Conservation (phyloP, 2,888 invertebrate species). For the Philopedon plagiatum region DNA sequence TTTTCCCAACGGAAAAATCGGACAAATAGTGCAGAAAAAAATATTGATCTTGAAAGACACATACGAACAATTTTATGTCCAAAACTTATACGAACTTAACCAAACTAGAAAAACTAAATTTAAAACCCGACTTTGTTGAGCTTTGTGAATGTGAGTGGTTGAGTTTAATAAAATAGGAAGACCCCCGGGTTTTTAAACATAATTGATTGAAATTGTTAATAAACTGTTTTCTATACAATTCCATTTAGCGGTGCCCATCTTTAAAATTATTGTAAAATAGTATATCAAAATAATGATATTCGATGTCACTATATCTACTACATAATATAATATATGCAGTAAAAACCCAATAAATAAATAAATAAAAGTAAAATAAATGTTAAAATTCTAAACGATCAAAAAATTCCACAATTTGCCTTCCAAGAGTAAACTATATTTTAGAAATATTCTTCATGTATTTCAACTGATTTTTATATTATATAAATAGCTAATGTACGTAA, state of each 20-base stretch:
- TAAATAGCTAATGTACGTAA: conserved; percentile 50
- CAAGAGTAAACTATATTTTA: conserved; percentile 52
- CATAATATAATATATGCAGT: not conserved
- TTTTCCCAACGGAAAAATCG: too few species aligned
- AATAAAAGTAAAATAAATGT: conserved; percentile 6
- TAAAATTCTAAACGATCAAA: conserved; percentile 37
- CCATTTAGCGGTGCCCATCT: not conserved
- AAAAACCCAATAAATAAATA: not conserved
- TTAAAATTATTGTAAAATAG: not conserved
- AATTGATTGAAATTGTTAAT: too few species aligned
- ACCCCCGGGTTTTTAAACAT: too few species aligned
- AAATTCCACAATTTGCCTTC: conserved; percentile 58
- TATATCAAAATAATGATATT: conserved; percentile 1
- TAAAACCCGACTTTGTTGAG: too few species aligned
- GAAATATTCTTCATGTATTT: conserved; percentile 50
- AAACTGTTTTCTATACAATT: too few species aligned
- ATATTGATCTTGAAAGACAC: too few species aligned
- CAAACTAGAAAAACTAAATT: too few species aligned
- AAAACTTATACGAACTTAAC: too few species aligned
- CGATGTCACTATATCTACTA: conserved; percentile 9
- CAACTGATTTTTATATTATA: conserved; percentile 55
- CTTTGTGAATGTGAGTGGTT: too few species aligned
- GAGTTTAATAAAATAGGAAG: too few species aligned
- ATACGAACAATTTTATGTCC: too few species aligned
- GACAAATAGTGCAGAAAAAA: too few species aligned